A percentile compares a stretch with the other conserved stretches of the same genome.
Evolutionary conservation across 2,888 invertebrate species (phyloP).

Genomic region (Hesperia comma): DNA sequence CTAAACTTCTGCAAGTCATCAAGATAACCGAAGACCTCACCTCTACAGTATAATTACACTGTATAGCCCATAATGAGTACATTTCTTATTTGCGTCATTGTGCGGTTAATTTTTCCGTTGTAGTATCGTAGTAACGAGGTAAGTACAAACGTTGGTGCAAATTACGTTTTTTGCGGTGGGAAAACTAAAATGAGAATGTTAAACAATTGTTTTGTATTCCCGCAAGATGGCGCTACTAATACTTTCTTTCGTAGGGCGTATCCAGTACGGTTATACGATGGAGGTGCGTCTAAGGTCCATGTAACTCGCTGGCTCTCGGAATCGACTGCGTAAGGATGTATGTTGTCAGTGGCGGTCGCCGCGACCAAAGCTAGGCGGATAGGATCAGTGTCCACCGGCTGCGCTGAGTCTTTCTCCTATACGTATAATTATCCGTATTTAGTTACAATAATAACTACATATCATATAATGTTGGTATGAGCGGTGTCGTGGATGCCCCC

Average conservation of each 20-base stretch:
- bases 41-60: background rate
- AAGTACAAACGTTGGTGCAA: no score
- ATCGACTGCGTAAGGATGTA: slow-evolving; percentile 7
- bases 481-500: slow-evolving; percentile 82
- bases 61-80: background rate
- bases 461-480: slow-evolving; percentile 80
- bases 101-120: no score
- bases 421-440: slow-evolving; percentile 67
- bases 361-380: slow-evolving; percentile 31
- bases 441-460: slow-evolving; percentile 79
- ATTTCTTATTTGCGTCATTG: no score
- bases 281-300: background rate
- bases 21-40: background rate
- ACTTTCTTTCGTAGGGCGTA: no score
- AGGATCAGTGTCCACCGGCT: slow-evolving; percentile 47
- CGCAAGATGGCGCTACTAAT: background rate
- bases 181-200: no score
- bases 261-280: background rate
- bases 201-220: background rate
- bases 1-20: slow-evolving; percentile 20
- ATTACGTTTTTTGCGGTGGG: no score
- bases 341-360: slow-evolving; percentile 41
- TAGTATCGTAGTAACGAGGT: no score
- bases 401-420: slow-evolving; percentile 60
- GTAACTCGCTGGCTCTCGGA: slow-evolving; percentile 23